Evolutionary conservation across 1,140 invertebrate species (phyloP), one percentile per base, ranked within the genome.

Genomic region (Zaprionus gabonicus): DNA sequence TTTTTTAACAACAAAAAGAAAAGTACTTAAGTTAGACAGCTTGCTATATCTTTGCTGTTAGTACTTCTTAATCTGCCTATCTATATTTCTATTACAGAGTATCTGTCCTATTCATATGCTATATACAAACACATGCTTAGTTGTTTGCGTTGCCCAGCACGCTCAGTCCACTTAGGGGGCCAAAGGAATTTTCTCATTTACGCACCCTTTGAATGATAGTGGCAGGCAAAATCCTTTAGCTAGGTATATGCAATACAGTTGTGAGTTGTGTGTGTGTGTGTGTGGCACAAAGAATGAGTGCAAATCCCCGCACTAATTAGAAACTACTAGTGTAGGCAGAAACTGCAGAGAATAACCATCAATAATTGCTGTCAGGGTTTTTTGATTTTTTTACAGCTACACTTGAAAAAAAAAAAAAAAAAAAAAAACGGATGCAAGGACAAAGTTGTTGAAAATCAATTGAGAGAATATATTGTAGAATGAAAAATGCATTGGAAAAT

Each of bases 101-200:
- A 51, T 12, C 20, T 51, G 10, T 3, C 4, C 9, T 10, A 4
- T 1, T 1, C 20, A 20, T 20, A 51, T 51, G 20, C 2, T 12
- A 3, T 9, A 4, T 3, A 9, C 23, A 53, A 27, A 56, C 27
- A 12, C 7, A 56, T 51, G 31, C 15, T n/a, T 28, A 34, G 46
- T 63, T 51, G 44, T 63, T 63, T 63, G 28, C n/a, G 51, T 31
- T 23, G 4, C 17, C 31, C n/a, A 4, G 44, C 41, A 1, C 13
- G 2, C 15, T 17, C 12, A 25, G 12, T 58, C 25, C 27, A n/a
- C 25, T 9, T 9, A 12, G 1, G 3, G 34, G 15, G 49, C 38
- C 31, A 63, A 60, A 70, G 72, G 72, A 75, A 75, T 75, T 75
- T 75, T 75, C 72, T 75, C 72, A 75, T 75, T 75, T 75, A 58